Evolutionary conservation across 2,888 invertebrate genomes (phyloP).

Genomic region (Megalurothrips usitatus): DNA sequence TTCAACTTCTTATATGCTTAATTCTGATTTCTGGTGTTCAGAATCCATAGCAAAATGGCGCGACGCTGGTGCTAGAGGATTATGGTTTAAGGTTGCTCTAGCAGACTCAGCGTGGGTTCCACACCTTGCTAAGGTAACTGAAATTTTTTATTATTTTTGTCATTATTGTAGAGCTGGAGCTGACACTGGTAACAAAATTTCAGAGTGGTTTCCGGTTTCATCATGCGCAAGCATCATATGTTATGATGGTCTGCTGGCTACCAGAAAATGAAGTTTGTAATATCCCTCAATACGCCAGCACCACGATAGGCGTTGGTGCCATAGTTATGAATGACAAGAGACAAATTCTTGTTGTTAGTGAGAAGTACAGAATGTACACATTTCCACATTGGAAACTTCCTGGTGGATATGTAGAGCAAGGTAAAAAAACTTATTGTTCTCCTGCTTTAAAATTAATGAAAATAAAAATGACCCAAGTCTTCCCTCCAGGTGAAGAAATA

Average conservation of each 20-base stretch:
- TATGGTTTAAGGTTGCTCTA: conserved; percentile 76
- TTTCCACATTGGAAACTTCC: conserved; percentile 79
- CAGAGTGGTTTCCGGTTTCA: conserved; percentile 82
- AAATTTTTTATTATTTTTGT: background rate
- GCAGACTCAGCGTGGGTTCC: conserved; percentile 72
- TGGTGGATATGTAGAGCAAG: conserved; percentile 84
- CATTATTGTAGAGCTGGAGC: conserved; percentile 9
- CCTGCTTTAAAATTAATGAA: conserved; percentile 21
- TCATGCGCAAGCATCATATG: conserved; percentile 73
- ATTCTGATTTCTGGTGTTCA: conserved; percentile 45
- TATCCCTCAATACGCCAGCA: conserved; percentile 76
- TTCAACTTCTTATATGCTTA: background rate
- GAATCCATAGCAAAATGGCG: conserved; percentile 68
- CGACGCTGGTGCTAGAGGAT: conserved; percentile 58
- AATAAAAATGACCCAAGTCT: background rate
- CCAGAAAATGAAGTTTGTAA: conserved; percentile 57
- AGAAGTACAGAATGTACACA: conserved; percentile 60
- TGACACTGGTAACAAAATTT: background rate
- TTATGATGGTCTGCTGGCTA: conserved; percentile 79
- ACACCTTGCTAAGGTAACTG: conserved; percentile 59
- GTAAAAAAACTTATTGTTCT: conserved; percentile 49
- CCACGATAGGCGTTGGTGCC: conserved; percentile 77
- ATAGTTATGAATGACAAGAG: conserved; percentile 73
- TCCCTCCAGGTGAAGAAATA: conserved; percentile 68
- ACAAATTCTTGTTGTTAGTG: conserved; percentile 75